Evolutionary conservation across 2,797 vertebrate genomes (phyloP).

Genomic region (Spea hammondii): DNA sequence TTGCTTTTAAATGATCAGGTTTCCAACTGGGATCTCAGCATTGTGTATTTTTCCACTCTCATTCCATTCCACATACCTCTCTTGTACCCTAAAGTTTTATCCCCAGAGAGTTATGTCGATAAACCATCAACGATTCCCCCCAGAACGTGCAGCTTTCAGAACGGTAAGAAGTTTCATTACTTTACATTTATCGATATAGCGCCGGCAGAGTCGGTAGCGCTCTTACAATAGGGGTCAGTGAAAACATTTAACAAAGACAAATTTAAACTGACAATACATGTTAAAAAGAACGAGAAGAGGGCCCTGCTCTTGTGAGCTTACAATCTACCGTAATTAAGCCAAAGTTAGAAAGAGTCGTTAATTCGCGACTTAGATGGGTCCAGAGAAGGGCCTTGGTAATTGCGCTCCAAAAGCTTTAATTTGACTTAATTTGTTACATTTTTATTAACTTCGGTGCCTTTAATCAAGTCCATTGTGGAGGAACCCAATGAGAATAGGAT

Average conservation of each 20-base stretch:
- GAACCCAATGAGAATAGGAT: conserved; percentile 4
- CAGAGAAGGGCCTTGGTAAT: not conserved
- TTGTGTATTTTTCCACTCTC: conserved; percentile 6
- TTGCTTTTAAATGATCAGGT: conserved; percentile 53
- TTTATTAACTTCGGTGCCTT: not conserved
- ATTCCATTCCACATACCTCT: conserved; percentile 35
- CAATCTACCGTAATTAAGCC: too few species aligned
- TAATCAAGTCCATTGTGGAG: not conserved
- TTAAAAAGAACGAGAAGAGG: too few species aligned
- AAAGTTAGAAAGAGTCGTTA: too few species aligned
- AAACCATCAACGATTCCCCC: conserved; percentile 42
- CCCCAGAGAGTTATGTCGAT: conserved; percentile 43
- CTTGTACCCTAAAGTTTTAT: conserved; percentile 36
- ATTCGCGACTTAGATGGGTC: not conserved
- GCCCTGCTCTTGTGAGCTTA: too few species aligned
- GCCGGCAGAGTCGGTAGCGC: too few species aligned
- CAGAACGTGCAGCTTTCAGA: conserved; percentile 46
- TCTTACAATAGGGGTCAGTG: too few species aligned
- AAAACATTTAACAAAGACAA: too few species aligned
- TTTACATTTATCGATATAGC: too few species aligned
- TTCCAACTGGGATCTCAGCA: conserved; percentile 16
- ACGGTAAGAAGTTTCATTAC: not conserved
- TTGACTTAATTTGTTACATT: not conserved
- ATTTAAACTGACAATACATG: too few species aligned
- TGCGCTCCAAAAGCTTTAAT: not conserved